Percentiles rank a stretch among this genome's conserved stretches.
Evolutionary conservation across 2,113 vertebrate species (phyloP).

Genomic region (Choloepus hoffmanni): DNA sequence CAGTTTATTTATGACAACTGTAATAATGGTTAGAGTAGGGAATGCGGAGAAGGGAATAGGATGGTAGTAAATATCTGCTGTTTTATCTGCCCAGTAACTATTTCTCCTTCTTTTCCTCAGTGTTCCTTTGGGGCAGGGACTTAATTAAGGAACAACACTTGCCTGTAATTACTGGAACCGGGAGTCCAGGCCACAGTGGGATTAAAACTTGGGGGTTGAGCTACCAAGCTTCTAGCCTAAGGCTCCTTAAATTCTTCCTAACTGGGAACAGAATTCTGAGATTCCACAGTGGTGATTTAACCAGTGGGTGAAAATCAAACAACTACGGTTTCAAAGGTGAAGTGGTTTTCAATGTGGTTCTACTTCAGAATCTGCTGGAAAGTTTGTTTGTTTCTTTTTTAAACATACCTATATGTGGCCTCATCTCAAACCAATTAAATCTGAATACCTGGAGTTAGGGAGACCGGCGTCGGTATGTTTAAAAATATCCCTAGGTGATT

Average conservation of each 20-base stretch:
- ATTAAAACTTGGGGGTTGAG: slow-evolving; percentile 44
- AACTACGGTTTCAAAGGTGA: neutral
- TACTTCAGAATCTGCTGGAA: neutral
- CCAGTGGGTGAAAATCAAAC: neutral
- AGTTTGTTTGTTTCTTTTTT: neutral
- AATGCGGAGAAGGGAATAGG: neutral
- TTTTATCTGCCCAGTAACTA: neutral
- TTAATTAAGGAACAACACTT: neutral
- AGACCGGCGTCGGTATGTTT: neutral
- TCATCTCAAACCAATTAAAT: slow-evolving; percentile 49
- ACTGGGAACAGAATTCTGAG: neutral
- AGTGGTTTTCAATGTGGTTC: slow-evolving; percentile 4
- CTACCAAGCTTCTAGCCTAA: neutral
- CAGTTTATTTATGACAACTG: neutral
- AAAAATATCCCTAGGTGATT: slow-evolving; percentile 5
- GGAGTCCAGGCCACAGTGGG: slow-evolving; percentile 38
- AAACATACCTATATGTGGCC: neutral
- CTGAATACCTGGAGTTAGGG: neutral
- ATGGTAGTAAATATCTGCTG: neutral
- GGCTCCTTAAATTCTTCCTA: slow-evolving; percentile 37
- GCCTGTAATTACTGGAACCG: slow-evolving; percentile 21
- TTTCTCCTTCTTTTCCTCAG: neutral
- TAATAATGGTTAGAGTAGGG: neutral
- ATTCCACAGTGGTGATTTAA: neutral
- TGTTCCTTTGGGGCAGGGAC: neutral